Evolutionary conservation across 2,888 invertebrate species (phyloP).

Genomic region (Microdon myrmicae): DNA sequence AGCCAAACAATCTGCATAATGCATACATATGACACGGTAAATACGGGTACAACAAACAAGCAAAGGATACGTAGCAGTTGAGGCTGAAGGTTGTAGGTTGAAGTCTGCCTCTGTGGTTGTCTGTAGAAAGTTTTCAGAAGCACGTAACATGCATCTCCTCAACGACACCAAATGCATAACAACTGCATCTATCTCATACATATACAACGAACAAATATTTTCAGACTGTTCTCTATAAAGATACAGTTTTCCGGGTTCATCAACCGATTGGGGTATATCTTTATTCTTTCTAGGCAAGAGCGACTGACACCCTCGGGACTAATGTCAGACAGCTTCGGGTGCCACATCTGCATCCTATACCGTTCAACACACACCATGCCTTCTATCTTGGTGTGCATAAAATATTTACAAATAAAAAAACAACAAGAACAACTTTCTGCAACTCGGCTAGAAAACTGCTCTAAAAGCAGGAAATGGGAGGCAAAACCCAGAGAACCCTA

Average conservation of each 20-base stretch:
- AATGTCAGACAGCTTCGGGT: conserved; percentile 39
- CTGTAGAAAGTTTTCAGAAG: conserved; percentile 31
- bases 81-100: background rate
- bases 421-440: no score
- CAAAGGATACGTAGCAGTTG: conserved; percentile 1
- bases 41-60: conserved; percentile 16
- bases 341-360: conserved; percentile 34
- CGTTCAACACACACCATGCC: conserved; percentile 1
- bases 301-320: conserved; percentile 18
- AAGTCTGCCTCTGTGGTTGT: conserved; percentile 35
- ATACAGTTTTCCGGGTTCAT: conserved; percentile 50
- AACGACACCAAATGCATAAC: conserved; percentile 22
- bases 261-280: conserved; percentile 51
- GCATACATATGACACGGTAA: conserved; percentile 34
- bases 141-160: conserved; percentile 43
- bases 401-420: no score
- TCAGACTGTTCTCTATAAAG: conserved; percentile 11
- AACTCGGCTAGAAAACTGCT: conserved; percentile 39
- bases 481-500: conserved; percentile 24
- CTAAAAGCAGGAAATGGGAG: conserved; percentile 27
- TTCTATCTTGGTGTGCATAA: conserved; percentile 12
- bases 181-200: conserved; percentile 3
- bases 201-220: conserved; percentile 1
- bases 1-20: conserved; percentile 33
- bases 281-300: conserved; percentile 25